Base-by-base conservation (phyloP, 2,797 vertebrate genomes). In the Lates japonicus region DNA sequence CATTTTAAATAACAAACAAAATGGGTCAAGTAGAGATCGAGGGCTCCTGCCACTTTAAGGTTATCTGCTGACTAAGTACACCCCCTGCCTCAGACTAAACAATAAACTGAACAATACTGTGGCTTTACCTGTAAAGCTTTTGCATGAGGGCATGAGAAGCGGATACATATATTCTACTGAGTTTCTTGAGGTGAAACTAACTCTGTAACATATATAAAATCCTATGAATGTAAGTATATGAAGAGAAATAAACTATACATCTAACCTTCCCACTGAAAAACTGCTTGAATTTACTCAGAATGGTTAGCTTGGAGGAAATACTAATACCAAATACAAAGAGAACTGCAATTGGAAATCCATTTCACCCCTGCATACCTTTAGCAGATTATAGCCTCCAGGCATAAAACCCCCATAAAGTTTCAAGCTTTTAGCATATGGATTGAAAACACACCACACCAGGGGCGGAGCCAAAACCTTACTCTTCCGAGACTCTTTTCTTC, bases 401-500 rank as follows among this genome's bases (percentile, higher is more conserved):
- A 37, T 46, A 22, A 80, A 84, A 58, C 8, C 70, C 33, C 71
- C 10, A 20, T 10, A 58, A 77, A 72, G 80, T 76, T 78, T 68
- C 49, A 76, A 61, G 49, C 64, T 80, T 90, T 90, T 78, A 82
- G 74, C 61, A 58, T 83, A 81, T 64, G 74, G 70, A 55, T 49
- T 59, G 42, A 49, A 63, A 65, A 78, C 33, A 65, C 52, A 39
- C 1, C 12, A 2, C 54, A 48, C 41, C 66, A 13, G 22, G 74
- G n/a, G 86, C 17, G 22, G 65, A 82, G 72, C n/a, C 62, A 81
- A 88, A 89, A 89, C 69, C n/a, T n/a, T n/a, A 68, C 70, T 85
- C 83, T 78, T 72, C 33, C 0, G 79, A 77, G 58, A 78, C 42
- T 75, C 41, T 83, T 70, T 78, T 65, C 67, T 58, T 59, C 79